A percentile compares a stretch with the other conserved stretches of the same genome.
phyloP scores from a whole-genome alignment of 1,140 invertebrate genomes.

The Sitodiplosis mosellana region DNA sequence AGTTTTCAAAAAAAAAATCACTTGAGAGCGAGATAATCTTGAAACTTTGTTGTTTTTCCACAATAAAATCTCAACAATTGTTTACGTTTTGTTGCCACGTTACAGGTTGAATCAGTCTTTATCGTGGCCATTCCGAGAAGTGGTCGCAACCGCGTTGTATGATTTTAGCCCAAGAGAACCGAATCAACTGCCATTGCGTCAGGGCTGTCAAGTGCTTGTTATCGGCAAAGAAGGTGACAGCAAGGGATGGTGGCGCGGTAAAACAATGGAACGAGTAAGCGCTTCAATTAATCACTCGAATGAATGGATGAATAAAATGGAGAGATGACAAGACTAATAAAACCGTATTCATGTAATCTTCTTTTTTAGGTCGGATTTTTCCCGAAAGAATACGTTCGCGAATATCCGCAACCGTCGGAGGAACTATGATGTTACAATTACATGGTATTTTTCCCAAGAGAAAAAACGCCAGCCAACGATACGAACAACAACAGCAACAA shows the following conservation, averaged over 20 bases:
- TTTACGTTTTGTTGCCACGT: slow-evolving; percentile 1
- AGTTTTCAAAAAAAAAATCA: slow-evolving; percentile 10
- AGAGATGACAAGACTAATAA: neutral
- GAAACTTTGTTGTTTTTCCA: neutral
- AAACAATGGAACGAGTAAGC: slow-evolving; percentile 38
- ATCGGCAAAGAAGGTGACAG: slow-evolving; percentile 57
- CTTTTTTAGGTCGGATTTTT: slow-evolving; percentile 37
- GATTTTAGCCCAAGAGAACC: slow-evolving; percentile 53
- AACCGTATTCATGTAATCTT: neutral
- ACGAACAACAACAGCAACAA: no score
- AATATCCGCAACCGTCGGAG: slow-evolving; percentile 16
- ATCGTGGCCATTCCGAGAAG: slow-evolving; percentile 53
- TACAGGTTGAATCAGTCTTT: slow-evolving; percentile 49
- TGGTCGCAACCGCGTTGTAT: slow-evolving; percentile 53
- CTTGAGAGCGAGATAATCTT: no score
- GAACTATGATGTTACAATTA: slow-evolving; percentile 27
- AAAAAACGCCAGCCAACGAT: no score
- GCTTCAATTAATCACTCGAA: neutral
- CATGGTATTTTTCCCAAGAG: slow-evolving; percentile 14
- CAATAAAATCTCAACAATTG: no score
- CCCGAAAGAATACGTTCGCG: slow-evolving; percentile 42
- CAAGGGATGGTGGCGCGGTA: slow-evolving; percentile 69
- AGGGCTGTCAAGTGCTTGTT: slow-evolving; percentile 60
- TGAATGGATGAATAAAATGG: no score
- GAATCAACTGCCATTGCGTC: slow-evolving; percentile 55